These are phyloP conservation scores for Xenentodon cancila DNA, from an alignment of 2,797 vertebrate genomes.

Conservation along the genomic window DNA sequence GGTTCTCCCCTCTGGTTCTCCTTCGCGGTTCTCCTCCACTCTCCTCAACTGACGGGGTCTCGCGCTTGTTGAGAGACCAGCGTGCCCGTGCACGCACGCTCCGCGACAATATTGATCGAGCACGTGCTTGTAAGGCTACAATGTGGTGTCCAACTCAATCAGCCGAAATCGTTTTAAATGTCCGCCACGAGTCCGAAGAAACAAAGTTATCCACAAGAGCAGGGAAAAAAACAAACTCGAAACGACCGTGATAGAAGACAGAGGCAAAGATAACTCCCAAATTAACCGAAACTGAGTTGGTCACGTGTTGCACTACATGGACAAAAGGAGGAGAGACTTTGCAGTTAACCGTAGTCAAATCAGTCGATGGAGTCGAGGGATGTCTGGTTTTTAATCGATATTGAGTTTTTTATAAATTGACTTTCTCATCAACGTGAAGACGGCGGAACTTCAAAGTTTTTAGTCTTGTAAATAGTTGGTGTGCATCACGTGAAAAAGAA, in stretches of 20 bases:
- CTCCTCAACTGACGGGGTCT: background rate
- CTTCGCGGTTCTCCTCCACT: background rate
- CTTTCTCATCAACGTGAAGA: background rate
- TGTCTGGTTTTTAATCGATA: background rate
- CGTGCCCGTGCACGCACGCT: constrained; percentile 11
- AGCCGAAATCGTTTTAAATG: constrained; percentile 3
- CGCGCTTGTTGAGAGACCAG: background rate
- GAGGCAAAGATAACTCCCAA: too few relatives aligned
- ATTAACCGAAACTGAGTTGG: background rate
- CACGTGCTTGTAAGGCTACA: constrained; percentile 49
- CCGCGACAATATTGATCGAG: background rate
- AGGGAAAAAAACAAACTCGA: background rate
- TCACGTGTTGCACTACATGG: background rate
- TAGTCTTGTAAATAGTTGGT: constrained; percentile 4
- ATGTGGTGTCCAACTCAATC: constrained; percentile 15
- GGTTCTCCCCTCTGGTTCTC: background rate
- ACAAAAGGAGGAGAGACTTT: background rate
- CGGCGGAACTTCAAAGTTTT: constrained; percentile 20
- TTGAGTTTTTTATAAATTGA: background rate
- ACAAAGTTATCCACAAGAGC: background rate
- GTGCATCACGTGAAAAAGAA: constrained; percentile 55
- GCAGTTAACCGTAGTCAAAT: background rate
- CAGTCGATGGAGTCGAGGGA: background rate
- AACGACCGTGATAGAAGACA: too few relatives aligned
- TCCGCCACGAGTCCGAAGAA: background rate